Evolutionary conservation across 1,140 invertebrate species (phyloP), one percentile per base, ranked within the genome.

Genomic region (Saxidomus purpurata): DNA sequence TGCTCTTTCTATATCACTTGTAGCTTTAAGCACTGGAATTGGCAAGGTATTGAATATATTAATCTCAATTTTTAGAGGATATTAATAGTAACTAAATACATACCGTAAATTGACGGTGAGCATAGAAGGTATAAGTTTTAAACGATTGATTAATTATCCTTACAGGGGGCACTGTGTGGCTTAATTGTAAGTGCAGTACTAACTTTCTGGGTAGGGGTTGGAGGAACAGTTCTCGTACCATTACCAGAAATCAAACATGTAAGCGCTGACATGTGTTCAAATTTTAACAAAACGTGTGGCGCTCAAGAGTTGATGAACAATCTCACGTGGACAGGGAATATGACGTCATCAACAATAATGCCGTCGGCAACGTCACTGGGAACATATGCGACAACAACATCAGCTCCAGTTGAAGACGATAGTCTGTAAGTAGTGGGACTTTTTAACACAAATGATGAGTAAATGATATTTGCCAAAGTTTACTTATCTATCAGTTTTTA

Each of bases 131-230:
- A 90, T 92, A 89, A 86, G 6, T 43, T 8, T 8, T 4, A 8
- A 8, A 8, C 15, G 15, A 43, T 43, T 43, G 6, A 8, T 4
- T 63, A 15, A 8, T 43, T 85, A 69, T 61, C 61, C 17, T 31
- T 96, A 40, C 89, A 98, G 98, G 98, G 98, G 31, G 98, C 98
- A 0, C 94, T 98, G 79, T 96, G 96, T 31, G 98, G 98, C 13
- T 97, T 97, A 0, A 63, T 98, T 0, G 93, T 96, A 3, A 97
- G 97, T 77, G 96, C 98, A 0, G 93, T 96, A 9, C 95, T 98
- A 8, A 97, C 98, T 0, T 97, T 97, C 4, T 98, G 98, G 98
- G 97, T 98, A 19, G 98, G 97, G 0, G 96, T 98, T 22, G 98
- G 98, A 9, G 97, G 90, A 25, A 91, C 89, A 28, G 61, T 92